Evolutionary conservation across 1,140 invertebrate species (phyloP), one percentile per base, ranked within the genome.

Genomic region (Myzus persicae): DNA sequence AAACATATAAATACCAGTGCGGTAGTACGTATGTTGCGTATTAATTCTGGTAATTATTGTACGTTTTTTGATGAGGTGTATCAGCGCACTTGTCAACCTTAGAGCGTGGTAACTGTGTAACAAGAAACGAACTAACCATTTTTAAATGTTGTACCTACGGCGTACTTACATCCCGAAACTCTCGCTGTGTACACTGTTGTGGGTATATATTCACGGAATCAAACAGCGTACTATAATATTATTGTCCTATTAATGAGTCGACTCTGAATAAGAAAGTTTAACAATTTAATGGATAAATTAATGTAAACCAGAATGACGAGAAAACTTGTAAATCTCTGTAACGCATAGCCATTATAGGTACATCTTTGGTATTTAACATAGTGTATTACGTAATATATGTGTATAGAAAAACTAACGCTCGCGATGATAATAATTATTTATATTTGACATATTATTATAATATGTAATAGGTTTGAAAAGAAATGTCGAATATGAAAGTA

Each of bases 221-320:
- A 38, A 76, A 36, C n/a, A 18, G 36, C n/a, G 7, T 24, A 82
- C 22, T 82, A 76, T n/a, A 4, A 76, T 82, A 82, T 82, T 82
- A 38, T 38, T 40, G 82, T 84, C 40, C 40, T 26, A 40, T 84
- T 42, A 11, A 3, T 26, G 22, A 42, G 38, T 84, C 9, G 9
- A 36, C 36, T 85, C 9, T 7, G 46, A 44, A 31, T 36, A 26
- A 87, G 84, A 87, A 87, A 87, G 84, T 44, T 44, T 46, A n/a
- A 87, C 4, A 1, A n/a, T 20, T 38, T 46, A 87, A 46, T 26
- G 82, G 38, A 84, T 40, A 44, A n/a, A 87, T 46, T 44, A 44
- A 87, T 26, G 26, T 87, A 87, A 87, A 87, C 84, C 84, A 87
- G 42, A 87, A 87, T 31, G 18, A 87, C 84, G 84, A 87, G 84